Evolutionary conservation across 2,888 invertebrate species (phyloP).

Genomic region (Pegoplata infirma): DNA sequence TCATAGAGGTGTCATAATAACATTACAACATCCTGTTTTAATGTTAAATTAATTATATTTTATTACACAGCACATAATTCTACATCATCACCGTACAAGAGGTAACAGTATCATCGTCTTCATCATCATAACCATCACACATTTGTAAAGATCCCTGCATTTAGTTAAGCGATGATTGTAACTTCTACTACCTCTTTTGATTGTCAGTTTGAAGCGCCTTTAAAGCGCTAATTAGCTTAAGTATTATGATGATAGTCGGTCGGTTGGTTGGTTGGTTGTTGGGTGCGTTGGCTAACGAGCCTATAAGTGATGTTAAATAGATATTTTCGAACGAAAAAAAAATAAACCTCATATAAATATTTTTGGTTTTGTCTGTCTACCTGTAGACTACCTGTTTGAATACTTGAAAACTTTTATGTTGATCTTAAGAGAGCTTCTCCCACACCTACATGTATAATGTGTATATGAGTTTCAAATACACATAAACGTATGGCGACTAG

Average conservation of each 20-base stretch:
- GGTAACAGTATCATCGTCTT: slow-evolving; percentile 2
- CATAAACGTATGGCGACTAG: background rate
- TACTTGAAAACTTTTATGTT: background rate
- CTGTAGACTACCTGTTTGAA: slow-evolving; percentile 49
- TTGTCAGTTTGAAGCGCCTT: slow-evolving; percentile 42
- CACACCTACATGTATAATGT: background rate
- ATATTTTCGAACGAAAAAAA: no score
- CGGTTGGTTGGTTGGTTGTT: no score
- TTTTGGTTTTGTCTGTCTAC: slow-evolving; percentile 26
- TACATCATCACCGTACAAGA: background rate
- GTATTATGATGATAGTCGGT: slow-evolving; percentile 26
- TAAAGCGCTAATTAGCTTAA: slow-evolving; percentile 55
- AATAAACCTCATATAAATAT: no score
- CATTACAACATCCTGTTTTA: slow-evolving; percentile 37
- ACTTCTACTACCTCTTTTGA: slow-evolving; percentile 35
- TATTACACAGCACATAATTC: slow-evolving; percentile 32
- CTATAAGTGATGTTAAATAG: slow-evolving; percentile 22
- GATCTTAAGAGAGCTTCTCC: slow-evolving; percentile 31
- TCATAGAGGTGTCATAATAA: background rate
- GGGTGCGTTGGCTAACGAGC: slow-evolving; percentile 53
- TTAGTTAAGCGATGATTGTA: slow-evolving; percentile 23
- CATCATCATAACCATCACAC: slow-evolving; percentile 6
- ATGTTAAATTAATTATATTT: slow-evolving; percentile 54
- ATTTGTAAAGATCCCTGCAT: background rate
- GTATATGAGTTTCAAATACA: background rate